A percentile compares a stretch with the other conserved stretches of the same genome.
phyloP scores from a whole-genome alignment of 2,888 invertebrate species.

The Frankliniella intonsa region DNA sequence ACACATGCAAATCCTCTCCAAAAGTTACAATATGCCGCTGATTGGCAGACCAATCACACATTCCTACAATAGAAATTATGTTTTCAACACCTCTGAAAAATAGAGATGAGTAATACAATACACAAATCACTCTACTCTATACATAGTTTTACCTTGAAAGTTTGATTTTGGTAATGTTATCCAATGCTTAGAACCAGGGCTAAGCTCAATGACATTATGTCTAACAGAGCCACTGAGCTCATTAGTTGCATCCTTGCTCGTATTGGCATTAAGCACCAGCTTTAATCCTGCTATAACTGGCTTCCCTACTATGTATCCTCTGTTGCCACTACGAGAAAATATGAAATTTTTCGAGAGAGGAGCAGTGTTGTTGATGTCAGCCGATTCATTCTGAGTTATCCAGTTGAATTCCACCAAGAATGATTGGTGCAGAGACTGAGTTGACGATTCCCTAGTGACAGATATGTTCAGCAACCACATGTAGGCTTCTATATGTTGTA shows the following conservation, averaged over 20 bases:
- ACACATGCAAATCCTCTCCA: slow-evolving; percentile 43
- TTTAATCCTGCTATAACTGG: slow-evolving; percentile 55
- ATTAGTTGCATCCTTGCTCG: not conserved
- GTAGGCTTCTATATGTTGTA: slow-evolving; percentile 45
- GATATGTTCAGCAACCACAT: slow-evolving; percentile 47
- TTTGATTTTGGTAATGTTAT: slow-evolving; percentile 43
- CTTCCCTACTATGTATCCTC: slow-evolving; percentile 65
- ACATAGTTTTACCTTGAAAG: slow-evolving; percentile 38
- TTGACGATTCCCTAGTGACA: not conserved
- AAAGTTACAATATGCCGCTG: slow-evolving; percentile 42
- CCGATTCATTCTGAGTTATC: slow-evolving; percentile 39
- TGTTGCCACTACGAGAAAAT: slow-evolving; percentile 61
- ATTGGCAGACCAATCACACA: not conserved
- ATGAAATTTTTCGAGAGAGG: not conserved
- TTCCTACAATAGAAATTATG: not conserved
- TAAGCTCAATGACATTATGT: slow-evolving; percentile 39
- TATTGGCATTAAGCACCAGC: slow-evolving; percentile 39
- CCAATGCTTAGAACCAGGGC: slow-evolving; percentile 39
- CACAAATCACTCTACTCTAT: not conserved
- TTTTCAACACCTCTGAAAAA: not conserved
- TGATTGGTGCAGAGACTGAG: slow-evolving; percentile 42
- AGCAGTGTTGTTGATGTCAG: slow-evolving; percentile 35
- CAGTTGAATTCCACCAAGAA: slow-evolving; percentile 42
- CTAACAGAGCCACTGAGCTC: slow-evolving; percentile 37
- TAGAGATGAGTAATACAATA: not conserved